phyloP scores from a whole-genome alignment of 64 coral and sea anemone species.

The Acropora tenuis region DNA sequence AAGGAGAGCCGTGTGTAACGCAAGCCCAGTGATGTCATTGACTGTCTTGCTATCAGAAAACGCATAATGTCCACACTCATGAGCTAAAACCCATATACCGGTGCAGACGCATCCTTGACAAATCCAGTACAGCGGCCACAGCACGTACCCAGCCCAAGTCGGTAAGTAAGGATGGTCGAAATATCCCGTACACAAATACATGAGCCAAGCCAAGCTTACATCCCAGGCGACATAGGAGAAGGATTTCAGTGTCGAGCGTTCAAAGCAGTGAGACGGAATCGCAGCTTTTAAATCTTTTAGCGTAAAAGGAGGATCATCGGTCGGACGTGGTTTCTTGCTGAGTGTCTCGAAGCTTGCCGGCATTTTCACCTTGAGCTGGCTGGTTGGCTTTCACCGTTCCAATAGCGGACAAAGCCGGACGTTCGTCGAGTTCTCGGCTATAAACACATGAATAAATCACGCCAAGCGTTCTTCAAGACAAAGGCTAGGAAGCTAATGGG shows the following conservation, averaged over 20 bases:
- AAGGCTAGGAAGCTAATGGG: no score
- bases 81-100: slow-evolving; percentile 70
- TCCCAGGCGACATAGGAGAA: slow-evolving; percentile 37
- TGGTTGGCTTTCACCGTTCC: no score
- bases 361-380: slow-evolving; percentile 6
- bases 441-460: neutral
- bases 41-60: slow-evolving; percentile 73
- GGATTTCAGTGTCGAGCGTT: slow-evolving; percentile 69
- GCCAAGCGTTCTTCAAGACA: no score
- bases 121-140: slow-evolving; percentile 71
- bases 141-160: slow-evolving; percentile 8
- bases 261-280: slow-evolving; percentile 66
- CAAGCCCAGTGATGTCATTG: slow-evolving; percentile 49
- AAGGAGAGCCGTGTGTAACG: slow-evolving; percentile 44
- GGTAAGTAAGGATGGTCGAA: slow-evolving; percentile 63
- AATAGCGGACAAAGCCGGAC: neutral
- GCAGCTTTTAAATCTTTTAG: slow-evolving; percentile 67
- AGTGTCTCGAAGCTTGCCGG: slow-evolving; percentile 54
- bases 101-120: slow-evolving; percentile 72
- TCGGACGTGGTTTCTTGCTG: slow-evolving; percentile 50
- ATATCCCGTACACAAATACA: slow-evolving; percentile 43
- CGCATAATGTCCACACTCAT: slow-evolving; percentile 75
- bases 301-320: slow-evolving; percentile 51
- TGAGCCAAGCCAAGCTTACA: slow-evolving; percentile 24
- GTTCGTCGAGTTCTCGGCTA: neutral